phyloP scores from a whole-genome alignment of 2,113 vertebrate species.

The Thinocorus orbignyianus region DNA sequence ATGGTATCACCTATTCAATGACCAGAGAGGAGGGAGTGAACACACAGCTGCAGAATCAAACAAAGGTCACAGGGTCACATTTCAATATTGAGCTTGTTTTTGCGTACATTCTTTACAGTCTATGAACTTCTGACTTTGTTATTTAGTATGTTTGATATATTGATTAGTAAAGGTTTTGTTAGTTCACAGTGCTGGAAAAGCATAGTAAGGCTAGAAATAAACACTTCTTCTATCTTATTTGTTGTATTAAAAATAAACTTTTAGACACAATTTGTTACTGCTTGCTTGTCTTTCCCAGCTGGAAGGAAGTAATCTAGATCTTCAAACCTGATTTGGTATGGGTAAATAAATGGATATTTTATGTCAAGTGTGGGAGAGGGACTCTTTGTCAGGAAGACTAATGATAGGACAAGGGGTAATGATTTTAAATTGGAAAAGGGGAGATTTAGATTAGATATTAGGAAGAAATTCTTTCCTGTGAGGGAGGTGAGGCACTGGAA shows the following conservation, averaged over 20 bases:
- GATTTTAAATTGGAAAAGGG: no score
- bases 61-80: background rate
- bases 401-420: no score
- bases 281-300: background rate
- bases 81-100: background rate
- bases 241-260: background rate
- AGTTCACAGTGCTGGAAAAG: background rate
- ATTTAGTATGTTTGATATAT: background rate
- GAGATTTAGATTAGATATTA: no score
- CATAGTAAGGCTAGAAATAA: background rate
- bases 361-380: background rate
- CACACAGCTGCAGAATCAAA: background rate
- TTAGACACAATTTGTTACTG: background rate
- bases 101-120: background rate
- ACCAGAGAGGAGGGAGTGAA: background rate
- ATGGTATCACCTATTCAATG: background rate
- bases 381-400: no score
- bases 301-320: background rate
- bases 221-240: background rate
- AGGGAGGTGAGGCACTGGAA: no score
- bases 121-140: background rate
- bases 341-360: background rate
- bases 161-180: constrained; percentile 9
- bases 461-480: no score
- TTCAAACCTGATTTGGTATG: background rate